These are phyloP conservation scores for Thomomys bottae DNA, from an alignment of 2,113 vertebrate species.

Conservation along the genomic window DNA sequence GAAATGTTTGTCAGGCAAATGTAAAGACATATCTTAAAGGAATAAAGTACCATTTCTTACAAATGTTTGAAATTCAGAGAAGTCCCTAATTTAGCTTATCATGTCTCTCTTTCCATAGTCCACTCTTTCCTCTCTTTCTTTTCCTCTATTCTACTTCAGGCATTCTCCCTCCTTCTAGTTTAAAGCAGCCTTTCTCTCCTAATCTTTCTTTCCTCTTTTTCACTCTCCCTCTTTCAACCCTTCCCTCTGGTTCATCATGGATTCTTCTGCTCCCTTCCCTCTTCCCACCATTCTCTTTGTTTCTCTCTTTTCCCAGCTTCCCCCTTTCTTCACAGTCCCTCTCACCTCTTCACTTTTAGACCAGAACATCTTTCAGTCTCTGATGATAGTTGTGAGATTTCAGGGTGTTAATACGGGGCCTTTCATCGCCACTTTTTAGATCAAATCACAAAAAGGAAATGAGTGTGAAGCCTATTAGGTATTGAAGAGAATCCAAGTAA, in stretches of 20 bases:
- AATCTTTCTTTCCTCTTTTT: no score
- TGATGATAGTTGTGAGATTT: conserved; percentile 12
- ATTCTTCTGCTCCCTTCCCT: neutral
- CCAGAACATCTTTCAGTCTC: neutral
- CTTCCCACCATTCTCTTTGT: no score
- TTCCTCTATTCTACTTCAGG: no score
- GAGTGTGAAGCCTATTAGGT: conserved; percentile 36
- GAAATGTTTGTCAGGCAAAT: neutral
- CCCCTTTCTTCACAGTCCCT: neutral
- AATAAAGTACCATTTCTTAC: neutral
- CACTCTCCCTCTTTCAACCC: neutral
- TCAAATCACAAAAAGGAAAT: conserved; percentile 49
- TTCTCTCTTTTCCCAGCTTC: neutral
- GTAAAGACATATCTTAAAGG: neutral
- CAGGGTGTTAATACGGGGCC: neutral
- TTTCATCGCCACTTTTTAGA: conserved; percentile 9
- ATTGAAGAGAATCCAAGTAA: neutral
- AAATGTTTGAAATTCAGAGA: neutral
- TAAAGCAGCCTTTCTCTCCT: neutral
- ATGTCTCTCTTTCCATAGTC: no score
- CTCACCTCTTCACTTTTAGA: neutral
- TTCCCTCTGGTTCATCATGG: neutral
- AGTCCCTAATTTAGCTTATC: neutral
- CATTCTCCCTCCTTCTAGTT: neutral
- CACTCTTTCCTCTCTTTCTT: neutral